A percentile compares a stretch with the other conserved stretches of the same genome.
Conservation (phyloP, 2,113 vertebrate species). For the Paedocypris sp. region DNA sequence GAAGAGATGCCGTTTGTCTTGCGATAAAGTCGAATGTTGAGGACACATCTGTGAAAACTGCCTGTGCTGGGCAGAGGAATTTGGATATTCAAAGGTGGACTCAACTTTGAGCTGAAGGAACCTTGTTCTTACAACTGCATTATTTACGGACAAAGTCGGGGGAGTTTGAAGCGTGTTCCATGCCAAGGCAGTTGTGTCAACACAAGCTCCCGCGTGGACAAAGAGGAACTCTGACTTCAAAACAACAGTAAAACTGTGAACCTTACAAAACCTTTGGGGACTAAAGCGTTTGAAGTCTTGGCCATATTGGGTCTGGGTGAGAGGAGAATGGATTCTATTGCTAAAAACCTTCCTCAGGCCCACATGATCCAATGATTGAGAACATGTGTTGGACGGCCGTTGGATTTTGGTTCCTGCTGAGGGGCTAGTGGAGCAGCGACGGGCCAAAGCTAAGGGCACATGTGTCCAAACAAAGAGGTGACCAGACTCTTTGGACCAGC, state of each 20-base stretch:
- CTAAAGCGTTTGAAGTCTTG: conserved; percentile 75
- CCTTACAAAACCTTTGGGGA: conserved; percentile 69
- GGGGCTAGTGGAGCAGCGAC: conserved; percentile 30
- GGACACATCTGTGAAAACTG: no score
- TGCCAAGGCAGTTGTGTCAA: conserved; percentile 86
- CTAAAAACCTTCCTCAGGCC: conserved; percentile 70
- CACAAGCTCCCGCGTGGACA: conserved; percentile 71
- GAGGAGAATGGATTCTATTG: conserved; percentile 75
- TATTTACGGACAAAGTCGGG: conserved; percentile 56
- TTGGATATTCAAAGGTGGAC: no score
- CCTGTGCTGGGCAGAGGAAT: no score
- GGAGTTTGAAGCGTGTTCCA: conserved; percentile 65
- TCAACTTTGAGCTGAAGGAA: conserved; percentile 20
- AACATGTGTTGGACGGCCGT: conserved; percentile 73
- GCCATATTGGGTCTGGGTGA: conserved; percentile 81
- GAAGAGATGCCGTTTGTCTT: no score
- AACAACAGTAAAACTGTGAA: conserved; percentile 77
- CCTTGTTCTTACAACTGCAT: conserved; percentile 42
- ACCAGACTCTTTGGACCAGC: conserved; percentile 43
- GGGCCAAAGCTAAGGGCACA: conserved; percentile 38
- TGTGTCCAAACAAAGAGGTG: conserved; percentile 71
- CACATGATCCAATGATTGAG: conserved; percentile 76
- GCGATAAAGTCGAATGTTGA: no score
- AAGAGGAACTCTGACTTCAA: conserved; percentile 78
- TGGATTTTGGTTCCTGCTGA: conserved; percentile 60